phyloP scores from a whole-genome alignment of 1,140 invertebrate genomes.

The Acarapis woodi region DNA sequence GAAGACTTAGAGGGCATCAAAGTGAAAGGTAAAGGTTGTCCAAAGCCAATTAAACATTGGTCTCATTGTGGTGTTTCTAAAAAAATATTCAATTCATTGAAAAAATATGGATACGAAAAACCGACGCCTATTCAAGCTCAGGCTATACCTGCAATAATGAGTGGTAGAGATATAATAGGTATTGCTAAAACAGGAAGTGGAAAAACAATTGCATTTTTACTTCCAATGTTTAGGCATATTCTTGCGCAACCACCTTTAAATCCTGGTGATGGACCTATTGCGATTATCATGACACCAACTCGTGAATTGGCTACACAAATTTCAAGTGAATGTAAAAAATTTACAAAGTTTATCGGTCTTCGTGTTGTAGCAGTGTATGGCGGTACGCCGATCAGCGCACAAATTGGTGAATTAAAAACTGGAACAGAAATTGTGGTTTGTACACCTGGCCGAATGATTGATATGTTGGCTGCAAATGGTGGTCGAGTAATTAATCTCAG shows the following conservation, averaged over 20 bases:
- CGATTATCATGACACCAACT: constrained; percentile 91
- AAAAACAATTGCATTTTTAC: constrained; percentile 87
- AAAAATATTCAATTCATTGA: constrained; percentile 76
- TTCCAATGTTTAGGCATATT: constrained; percentile 96
- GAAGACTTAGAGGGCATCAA: constrained; percentile 28
- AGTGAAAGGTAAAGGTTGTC: constrained; percentile 46
- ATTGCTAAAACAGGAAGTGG: constrained; percentile 93
- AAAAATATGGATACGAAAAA: constrained; percentile 66
- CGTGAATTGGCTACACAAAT: constrained; percentile 97
- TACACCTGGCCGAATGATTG: constrained; percentile 97
- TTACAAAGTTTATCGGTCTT: constrained; percentile 57
- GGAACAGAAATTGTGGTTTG: constrained; percentile 97
- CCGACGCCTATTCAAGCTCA: constrained; percentile 96
- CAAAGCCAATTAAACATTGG: constrained; percentile 86
- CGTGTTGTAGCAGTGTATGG: constrained; percentile 90
- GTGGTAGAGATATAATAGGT: constrained; percentile 75
- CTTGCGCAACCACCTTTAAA: constrained; percentile 71
- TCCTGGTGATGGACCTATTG: constrained; percentile 83
- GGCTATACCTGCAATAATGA: constrained; percentile 97
- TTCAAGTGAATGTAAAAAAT: constrained; percentile 82
- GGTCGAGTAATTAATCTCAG: constrained; percentile 87
- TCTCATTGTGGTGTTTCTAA: constrained; percentile 92
- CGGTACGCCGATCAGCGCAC: constrained; percentile 70
- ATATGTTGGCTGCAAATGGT: constrained; percentile 93
- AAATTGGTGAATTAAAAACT: constrained; percentile 89